These are phyloP conservation scores for Otolemur crassicaudatus DNA, from an alignment of 2,797 vertebrate species.

Conservation along the genomic window DNA sequence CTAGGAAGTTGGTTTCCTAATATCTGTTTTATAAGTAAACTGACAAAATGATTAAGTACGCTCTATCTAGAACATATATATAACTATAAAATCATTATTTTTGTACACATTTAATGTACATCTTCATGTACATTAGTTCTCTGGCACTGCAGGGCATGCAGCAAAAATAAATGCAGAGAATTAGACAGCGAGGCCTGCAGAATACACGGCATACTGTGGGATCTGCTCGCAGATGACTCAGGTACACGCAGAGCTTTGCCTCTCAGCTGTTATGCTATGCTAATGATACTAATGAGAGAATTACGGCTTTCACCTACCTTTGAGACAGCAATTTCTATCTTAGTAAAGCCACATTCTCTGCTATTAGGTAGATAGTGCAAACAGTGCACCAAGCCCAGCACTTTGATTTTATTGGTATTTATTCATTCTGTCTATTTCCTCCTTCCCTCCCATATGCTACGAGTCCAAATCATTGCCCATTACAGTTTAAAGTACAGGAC, in stretches of 20 bases:
- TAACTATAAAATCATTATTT: not conserved
- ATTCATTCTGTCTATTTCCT: not conserved
- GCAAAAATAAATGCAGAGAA: not conserved
- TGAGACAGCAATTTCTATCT: not conserved
- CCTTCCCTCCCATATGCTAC: fast-evolving
- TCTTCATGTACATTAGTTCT: not conserved
- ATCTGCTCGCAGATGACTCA: not conserved
- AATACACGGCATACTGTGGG: not conserved
- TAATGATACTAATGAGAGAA: not conserved
- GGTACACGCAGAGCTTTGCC: not conserved
- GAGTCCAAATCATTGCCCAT: not conserved
- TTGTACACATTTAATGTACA: not conserved
- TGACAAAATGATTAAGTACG: not conserved
- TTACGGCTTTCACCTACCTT: not conserved
- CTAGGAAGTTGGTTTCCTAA: not conserved
- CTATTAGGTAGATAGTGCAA: not conserved
- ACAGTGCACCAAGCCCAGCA: not conserved
- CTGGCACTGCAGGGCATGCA: not conserved
- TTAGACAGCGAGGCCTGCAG: not conserved
- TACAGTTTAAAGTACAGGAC: not conserved
- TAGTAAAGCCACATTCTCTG: not conserved
- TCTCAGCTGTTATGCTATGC: not conserved
- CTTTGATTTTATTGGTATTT: not conserved
- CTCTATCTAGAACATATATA: not conserved
- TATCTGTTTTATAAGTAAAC: not conserved